Conservation (phyloP, 1,140 invertebrate species). For the Plutomurus gul region DNA sequence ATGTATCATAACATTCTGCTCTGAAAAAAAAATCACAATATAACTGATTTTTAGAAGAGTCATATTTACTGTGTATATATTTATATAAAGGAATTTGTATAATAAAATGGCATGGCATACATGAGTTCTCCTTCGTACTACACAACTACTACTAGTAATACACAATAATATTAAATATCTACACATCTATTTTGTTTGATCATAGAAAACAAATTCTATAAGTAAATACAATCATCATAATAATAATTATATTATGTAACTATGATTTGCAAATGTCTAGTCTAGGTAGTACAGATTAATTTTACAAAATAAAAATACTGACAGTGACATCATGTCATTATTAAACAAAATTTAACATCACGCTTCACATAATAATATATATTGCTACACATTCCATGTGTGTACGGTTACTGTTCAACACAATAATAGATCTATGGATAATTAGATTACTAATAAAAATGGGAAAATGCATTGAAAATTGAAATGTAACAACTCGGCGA, state of each 20-base stretch:
- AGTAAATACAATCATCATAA: not conserved
- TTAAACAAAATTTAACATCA: not conserved
- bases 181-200: not conserved
- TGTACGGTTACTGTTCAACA: not conserved
- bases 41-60: not conserved
- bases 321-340: constrained; percentile 9
- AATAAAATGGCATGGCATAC: constrained; percentile 27
- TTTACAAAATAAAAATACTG: constrained; percentile 26
- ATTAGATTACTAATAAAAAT: not conserved
- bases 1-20: no score
- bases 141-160: not conserved
- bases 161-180: not conserved
- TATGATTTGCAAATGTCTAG: constrained; percentile 12
- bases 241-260: not conserved
- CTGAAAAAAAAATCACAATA: no score
- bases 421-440: not conserved
- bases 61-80: not conserved
- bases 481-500: not conserved
- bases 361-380: not conserved
- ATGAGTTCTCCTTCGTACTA: not conserved
- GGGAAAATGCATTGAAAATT: constrained; percentile 23
- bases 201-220: not conserved
- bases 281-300: not conserved
- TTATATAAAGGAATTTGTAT: constrained; percentile 8
- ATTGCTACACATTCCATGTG: not conserved